Conservation (phyloP, 2,888 invertebrate genomes). For the Baronia brevicornis region DNA sequence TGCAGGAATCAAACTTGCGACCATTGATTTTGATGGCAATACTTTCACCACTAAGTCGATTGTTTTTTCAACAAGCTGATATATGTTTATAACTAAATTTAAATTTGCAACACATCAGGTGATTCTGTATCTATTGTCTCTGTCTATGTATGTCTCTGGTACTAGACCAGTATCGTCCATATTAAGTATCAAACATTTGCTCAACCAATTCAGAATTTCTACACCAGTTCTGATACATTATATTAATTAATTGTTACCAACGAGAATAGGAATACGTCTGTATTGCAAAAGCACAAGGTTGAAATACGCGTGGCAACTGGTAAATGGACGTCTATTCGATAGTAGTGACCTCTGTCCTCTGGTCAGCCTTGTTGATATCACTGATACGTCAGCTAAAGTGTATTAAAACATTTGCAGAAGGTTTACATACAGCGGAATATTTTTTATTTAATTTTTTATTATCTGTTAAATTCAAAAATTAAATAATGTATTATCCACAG, state of each 20-base stretch:
- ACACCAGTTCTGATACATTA: slow-evolving; percentile 7
- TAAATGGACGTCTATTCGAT: slow-evolving; percentile 9
- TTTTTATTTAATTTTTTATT: neutral
- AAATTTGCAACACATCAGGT: too few species aligned
- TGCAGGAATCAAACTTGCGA: too few species aligned
- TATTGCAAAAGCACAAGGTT: neutral
- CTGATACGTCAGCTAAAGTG: slow-evolving; percentile 20
- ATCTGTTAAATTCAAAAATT: too few species aligned
- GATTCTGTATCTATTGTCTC: too few species aligned
- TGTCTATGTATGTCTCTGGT: too few species aligned
- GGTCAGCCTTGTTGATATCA: slow-evolving; percentile 19
- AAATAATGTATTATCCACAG: too few species aligned
- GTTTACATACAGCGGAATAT: slow-evolving; percentile 18
- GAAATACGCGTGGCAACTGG: neutral
- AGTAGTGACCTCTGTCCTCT: slow-evolving; percentile 22
- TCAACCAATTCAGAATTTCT: slow-evolving; percentile 4
- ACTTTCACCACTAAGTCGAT: too few species aligned
- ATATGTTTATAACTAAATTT: too few species aligned
- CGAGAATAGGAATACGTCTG: neutral
- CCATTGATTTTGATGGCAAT: too few species aligned
- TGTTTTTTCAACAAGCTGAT: too few species aligned
- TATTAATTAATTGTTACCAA: slow-evolving; percentile 9
- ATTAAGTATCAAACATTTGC: slow-evolving; percentile 8
- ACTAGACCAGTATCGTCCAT: too few species aligned
- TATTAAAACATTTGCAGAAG: slow-evolving; percentile 17